Evolutionary conservation across 2,113 vertebrate species (phyloP).

Genomic region (Strix aluco): DNA sequence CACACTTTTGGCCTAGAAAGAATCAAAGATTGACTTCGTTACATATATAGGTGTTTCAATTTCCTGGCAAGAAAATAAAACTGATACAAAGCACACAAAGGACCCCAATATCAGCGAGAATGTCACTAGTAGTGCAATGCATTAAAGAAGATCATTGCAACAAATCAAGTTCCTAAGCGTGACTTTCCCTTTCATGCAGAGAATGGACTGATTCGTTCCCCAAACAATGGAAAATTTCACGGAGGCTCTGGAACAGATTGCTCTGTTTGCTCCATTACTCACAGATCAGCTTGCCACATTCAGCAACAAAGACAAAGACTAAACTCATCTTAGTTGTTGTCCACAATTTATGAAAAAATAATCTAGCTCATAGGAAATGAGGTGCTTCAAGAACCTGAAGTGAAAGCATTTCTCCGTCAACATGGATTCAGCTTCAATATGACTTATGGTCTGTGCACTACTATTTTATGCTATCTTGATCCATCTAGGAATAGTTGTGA

Average conservation of each 20-base stretch:
- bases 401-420: conserved; percentile 59
- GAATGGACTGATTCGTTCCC: conserved; percentile 61
- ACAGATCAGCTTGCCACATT: conserved; percentile 41
- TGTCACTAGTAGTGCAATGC: not conserved
- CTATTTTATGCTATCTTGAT: conserved; percentile 34
- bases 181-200: conserved; percentile 55
- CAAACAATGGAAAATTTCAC: conserved; percentile 53
- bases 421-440: conserved; percentile 37
- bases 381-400: conserved; percentile 49
- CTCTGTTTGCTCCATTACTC: conserved; percentile 63
- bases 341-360: conserved; percentile 65
- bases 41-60: not conserved
- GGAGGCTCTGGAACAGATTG: conserved; percentile 51
- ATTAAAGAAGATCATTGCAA: conserved; percentile 41
- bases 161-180: conserved; percentile 54
- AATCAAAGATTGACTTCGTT: not conserved
- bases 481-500: conserved; percentile 51
- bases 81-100: conserved; percentile 31
- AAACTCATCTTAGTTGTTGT: conserved; percentile 58
- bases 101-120: conserved; percentile 1
- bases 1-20: not conserved
- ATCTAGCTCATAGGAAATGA: conserved; percentile 65
- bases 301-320: conserved; percentile 44
- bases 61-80: conserved; percentile 44
- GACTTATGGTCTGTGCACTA: conserved; percentile 40